Evolutionary conservation across 2,113 vertebrate genomes (phyloP), one percentile per base, ranked within the genome.

Genomic region (Misgurnus mizolepis): DNA sequence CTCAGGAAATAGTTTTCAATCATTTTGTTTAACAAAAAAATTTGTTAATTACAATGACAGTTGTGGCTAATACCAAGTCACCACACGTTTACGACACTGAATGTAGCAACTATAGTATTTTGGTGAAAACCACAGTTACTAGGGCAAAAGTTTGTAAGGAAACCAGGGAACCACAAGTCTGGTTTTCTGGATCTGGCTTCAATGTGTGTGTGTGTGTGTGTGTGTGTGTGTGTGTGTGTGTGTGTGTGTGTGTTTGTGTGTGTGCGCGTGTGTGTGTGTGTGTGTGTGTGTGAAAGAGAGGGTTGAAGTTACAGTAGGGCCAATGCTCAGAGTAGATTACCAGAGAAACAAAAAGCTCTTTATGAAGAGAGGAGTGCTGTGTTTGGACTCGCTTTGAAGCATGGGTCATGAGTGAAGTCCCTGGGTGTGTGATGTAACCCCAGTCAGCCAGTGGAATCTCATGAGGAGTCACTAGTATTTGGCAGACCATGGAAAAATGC

Each of bases 321-420:
- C 73, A 40, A 50, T 12, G 66, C 64, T 66, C 22, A 60, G 80
- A 80, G 81, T 68, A 83, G 78, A 85, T 83, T 85, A 85, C 80
- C 75, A 7, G 22, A 60, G 60, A 82, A 62, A 85, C 80, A 83
- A 85, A 80, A 64, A 70, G 56, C 68, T 69, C 84, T 80, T 85
- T 83, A 77, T 83, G 64, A 73, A 56, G 39, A 67, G 45, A 61
- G 56, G 65, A 64, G 67, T 70, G 53, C 73, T 82, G 80, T 55
- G 55, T 78, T 82, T 82, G 72, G 75, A 67, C 69, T 76, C 78
- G 75, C 83, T 81, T 84, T 84, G 79, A 81, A 81, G 83, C 83
- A 71, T 72, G 55, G 80, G 78, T 80, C 77, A 78, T 77, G 78
- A 76, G 80, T 56, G 50, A 47, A 83, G 78, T 47, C 45, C 78